Evolutionary conservation across 2,888 invertebrate genomes (phyloP).

Genomic region (Malacosoma neustria): DNA sequence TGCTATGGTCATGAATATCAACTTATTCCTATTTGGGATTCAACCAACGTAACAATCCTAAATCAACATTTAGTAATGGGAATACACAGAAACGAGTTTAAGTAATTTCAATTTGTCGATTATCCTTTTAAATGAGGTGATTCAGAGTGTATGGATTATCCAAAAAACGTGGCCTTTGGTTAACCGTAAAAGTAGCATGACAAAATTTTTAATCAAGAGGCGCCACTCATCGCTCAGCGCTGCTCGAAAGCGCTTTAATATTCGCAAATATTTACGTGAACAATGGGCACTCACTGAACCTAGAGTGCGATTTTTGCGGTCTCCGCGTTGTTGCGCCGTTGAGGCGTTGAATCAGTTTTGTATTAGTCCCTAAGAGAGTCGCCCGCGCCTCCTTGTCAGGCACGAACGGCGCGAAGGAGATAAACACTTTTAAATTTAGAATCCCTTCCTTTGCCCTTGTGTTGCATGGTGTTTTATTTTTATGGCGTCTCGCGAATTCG

Average conservation of each 20-base stretch:
- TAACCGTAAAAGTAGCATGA: background rate
- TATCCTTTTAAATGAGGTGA: background rate
- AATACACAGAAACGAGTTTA: background rate
- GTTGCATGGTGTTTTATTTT: conserved; percentile 30
- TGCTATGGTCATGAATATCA: too few species aligned
- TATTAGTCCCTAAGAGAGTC: conserved; percentile 64
- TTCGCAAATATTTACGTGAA: conserved; percentile 54
- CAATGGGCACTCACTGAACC: conserved; percentile 50
- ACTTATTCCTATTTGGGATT: background rate
- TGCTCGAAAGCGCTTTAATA: conserved; percentile 13
- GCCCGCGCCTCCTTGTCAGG: conserved; percentile 52
- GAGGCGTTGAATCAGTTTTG: conserved; percentile 68
- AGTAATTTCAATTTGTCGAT: background rate
- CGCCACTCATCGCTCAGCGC: conserved; percentile 3
- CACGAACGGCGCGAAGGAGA: conserved; percentile 2
- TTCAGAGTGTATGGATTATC: background rate
- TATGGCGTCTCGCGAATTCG: conserved; percentile 34
- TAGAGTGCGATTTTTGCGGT: conserved; percentile 57
- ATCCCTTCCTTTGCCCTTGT: conserved; percentile 51
- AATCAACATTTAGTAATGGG: background rate
- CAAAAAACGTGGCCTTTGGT: background rate
- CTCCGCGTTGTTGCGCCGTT: conserved; percentile 39
- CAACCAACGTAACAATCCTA: background rate
- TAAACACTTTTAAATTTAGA: conserved; percentile 66
- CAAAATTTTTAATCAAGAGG: background rate